These are phyloP conservation scores for Meiosimyza platycephala DNA, from an alignment of 2,888 invertebrate genomes.

Conservation along the genomic window DNA sequence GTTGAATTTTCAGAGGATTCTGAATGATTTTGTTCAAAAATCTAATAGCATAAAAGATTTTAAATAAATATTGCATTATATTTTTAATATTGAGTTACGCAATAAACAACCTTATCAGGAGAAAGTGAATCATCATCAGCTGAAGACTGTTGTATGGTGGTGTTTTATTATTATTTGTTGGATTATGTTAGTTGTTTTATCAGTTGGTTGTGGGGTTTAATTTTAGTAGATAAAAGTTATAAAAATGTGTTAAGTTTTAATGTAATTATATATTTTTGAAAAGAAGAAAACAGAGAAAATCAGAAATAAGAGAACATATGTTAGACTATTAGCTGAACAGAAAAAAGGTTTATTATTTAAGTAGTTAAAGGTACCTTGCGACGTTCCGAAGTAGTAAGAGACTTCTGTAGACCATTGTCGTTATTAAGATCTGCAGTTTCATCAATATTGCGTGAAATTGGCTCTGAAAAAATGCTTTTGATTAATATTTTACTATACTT, in stretches of 20 bases:
- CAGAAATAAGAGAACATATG: neutral
- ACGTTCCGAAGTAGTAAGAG: conserved; percentile 83
- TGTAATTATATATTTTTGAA: neutral
- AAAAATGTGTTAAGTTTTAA: neutral
- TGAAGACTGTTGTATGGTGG: conserved; percentile 55
- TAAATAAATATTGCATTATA: neutral
- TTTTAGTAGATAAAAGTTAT: conserved; percentile 22
- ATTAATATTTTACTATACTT: neutral
- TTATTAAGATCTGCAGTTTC: conserved; percentile 68
- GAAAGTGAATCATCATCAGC: conserved; percentile 65
- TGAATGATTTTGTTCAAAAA: conserved; percentile 65
- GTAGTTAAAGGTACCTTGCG: conserved; percentile 70
- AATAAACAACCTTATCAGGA: conserved; percentile 63
- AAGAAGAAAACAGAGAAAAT: conserved; percentile 11
- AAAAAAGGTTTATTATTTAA: neutral
- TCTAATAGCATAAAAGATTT: conserved; percentile 49
- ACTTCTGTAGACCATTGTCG: conserved; percentile 74
- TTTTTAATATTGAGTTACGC: neutral
- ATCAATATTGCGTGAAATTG: conserved; percentile 47
- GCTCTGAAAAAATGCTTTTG: conserved; percentile 46
- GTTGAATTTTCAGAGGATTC: conserved; percentile 70
- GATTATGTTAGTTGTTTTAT: conserved; percentile 21
- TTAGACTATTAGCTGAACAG: neutral
- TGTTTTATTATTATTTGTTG: conserved; percentile 44
- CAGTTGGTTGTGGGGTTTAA: conserved; percentile 9